Base-by-base conservation (phyloP, 2,888 invertebrate species). In the Conchocele bisecta region DNA sequence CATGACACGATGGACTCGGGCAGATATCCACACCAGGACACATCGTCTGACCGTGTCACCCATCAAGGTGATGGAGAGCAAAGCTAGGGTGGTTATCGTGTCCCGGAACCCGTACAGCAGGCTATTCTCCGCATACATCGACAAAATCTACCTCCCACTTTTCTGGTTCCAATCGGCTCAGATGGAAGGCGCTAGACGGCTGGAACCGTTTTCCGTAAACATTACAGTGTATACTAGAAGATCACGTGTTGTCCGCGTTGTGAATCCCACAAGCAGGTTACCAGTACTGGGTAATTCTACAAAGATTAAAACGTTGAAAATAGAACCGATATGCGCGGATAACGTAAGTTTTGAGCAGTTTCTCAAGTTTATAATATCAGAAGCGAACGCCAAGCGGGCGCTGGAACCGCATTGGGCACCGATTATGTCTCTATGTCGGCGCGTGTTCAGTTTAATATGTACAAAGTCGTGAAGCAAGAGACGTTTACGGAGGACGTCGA, bases 401-500 rank as follows among this genome's bases (percentile, higher is more conserved):
- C 48, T 72, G 20, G 72, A 76, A 39, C 61, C 72, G 1, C 76
- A 76, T 28, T 76, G 76, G 76, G 71, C 76, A 4, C 76, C 76
- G 6, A 76, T 76, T 9, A 60, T 46, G 5, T 48, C 60, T 13
- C 44, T 76, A 31, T 76, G 76, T 20, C 60, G 61, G 41, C 76
- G 72, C 3, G n/a, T n/a, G 71, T 71, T 50, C 37, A 26, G 29
- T 63, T 76, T 41, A 76, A 72, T 26, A 68, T 66, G 3, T 56
- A 50, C 26, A 60, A 46, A 20, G 54, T 76, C 6, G 48, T 76
- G 3, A 76, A 76, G 50, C 76, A 72, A 24, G 76, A 76, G 61
- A 33, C 59, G 6, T 76, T 76, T 31, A 39, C 65, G 2, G 20
- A 28, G 2, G 76, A 76, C 44, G 72, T 76, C 11, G 61, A 68